phyloP scores from a whole-genome alignment of 2,797 vertebrate species.

The Cetoscarus ocellatus region DNA sequence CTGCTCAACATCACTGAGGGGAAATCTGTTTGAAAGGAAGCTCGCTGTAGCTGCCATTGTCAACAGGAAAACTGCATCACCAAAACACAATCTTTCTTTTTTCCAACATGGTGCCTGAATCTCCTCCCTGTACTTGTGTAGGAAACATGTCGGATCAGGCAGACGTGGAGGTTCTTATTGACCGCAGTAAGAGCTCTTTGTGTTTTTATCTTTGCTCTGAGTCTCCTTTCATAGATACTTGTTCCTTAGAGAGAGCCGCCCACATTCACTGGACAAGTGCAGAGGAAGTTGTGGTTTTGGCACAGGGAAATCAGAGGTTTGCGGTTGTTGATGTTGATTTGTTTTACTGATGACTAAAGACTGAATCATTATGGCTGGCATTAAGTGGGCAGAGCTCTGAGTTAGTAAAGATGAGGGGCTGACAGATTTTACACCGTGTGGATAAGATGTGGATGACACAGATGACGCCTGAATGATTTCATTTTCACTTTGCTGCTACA shows the following conservation, averaged over 20 bases:
- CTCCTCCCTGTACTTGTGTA: too few species aligned
- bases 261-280: not conserved
- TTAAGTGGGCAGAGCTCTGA: not conserved
- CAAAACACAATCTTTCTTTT: too few species aligned
- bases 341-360: constrained; percentile 5
- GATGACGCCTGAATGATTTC: not conserved
- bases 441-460: not conserved
- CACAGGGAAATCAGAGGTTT: not conserved
- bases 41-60: too few species aligned
- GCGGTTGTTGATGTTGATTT: not conserved
- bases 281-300: not conserved
- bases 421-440: not conserved
- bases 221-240: not conserved
- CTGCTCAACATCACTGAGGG: too few species aligned
- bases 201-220: not conserved
- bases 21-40: too few species aligned
- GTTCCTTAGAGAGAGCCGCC: not conserved
- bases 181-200: not conserved
- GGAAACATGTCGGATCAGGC: not conserved
- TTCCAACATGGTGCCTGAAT: too few species aligned
- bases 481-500: not conserved
- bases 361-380: not conserved
- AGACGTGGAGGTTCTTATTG: constrained; percentile 1
- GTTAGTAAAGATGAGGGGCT: not conserved
- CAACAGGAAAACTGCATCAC: too few species aligned